phyloP scores from a whole-genome alignment of 2,113 vertebrate genomes.

The Paraplagusia blochii region DNA sequence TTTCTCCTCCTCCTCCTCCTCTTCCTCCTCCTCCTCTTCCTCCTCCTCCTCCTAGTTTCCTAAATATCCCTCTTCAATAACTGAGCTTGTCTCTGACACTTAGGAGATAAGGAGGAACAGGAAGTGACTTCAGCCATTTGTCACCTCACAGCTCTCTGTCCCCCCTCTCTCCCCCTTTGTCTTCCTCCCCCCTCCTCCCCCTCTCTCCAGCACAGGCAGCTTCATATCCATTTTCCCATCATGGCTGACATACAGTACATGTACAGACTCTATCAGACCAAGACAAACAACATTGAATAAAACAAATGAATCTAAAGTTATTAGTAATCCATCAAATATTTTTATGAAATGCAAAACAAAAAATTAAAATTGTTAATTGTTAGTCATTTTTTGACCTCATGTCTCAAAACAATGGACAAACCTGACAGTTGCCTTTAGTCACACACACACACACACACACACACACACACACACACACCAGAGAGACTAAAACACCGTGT shows the following conservation, averaged over 20 bases:
- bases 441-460: neutral
- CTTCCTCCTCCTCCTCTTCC: conserved; percentile 7
- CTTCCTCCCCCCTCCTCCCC: too few relatives aligned
- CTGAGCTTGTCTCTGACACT: conserved; percentile 23
- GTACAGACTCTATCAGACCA: conserved; percentile 26
- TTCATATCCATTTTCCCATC: neutral
- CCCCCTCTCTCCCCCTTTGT: too few relatives aligned
- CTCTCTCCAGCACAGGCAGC: neutral
- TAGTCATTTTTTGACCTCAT: neutral
- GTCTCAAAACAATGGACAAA: too few relatives aligned
- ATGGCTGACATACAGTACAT: conserved; percentile 10
- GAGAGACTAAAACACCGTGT: neutral
- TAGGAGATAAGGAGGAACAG: conserved; percentile 38
- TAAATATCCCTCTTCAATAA: conserved; percentile 44
- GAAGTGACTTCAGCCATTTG: conserved; percentile 27
- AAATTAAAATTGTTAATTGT: conserved; percentile 34
- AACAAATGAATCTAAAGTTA: conserved; percentile 32
- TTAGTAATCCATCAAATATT: conserved; percentile 54
- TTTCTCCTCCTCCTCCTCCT: neutral
- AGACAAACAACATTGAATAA: neutral
- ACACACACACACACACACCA: neutral
- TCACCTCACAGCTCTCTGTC: conserved; percentile 17
- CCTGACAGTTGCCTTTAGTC: neutral
- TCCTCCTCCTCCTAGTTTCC: conserved; percentile 23
- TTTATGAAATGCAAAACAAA: conserved; percentile 1